Base-by-base conservation (phyloP, 2,797 vertebrate genomes). In the Hippocampus kuda region DNA sequence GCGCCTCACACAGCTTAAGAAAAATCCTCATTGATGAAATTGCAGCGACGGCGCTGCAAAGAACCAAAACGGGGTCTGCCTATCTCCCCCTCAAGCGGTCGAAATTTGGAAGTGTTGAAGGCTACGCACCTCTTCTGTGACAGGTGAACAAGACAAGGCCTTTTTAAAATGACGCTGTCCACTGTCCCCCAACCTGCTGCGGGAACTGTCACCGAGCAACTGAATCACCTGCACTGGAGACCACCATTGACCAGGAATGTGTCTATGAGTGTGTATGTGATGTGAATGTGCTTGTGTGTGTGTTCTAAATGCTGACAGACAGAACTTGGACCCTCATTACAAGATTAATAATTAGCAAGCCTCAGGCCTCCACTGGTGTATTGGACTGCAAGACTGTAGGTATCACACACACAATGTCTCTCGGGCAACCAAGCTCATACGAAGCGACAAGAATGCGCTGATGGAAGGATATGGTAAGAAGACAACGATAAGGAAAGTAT, bases 271-370 rank as follows among this genome's bases (percentile, higher is more conserved):
- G 72, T 73, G 73, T 4, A 46, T 76, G 71, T 79, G 67, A 78
- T 38, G 34, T 38, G 34, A 38, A 38, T 38, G 34, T 38, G 34
- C 7, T 7, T 38, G 62, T 74, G 72, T 64, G 64, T 51, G 68
- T 70, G 68, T 68, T 56, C 53, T n/a, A 10, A 59, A 30, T 59
- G 56, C 12, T 59, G 56, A 59, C 15, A 59, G 56, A 59, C 81
- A 86, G 91, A 91, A 85, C 79, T 75, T 88, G 85, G 81, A 84
- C 82, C 87, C 87, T 88, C 89, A 78, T 79, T 77, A 74, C 67
- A 77, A 84, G 77, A 87, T 91, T 73, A 86, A 83, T 88, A 92
- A 92, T 91, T 89, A 85, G 92, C 93, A 91, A 92, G 92, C 84
- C 79, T 78, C 68, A 75, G 78, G 79, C 81, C 90, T 87, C 88